Percentiles rank a stretch among this genome's conserved stretches.
Conservation (phyloP, 1,140 invertebrate genomes). For the Wasmannia auropunctata region DNA sequence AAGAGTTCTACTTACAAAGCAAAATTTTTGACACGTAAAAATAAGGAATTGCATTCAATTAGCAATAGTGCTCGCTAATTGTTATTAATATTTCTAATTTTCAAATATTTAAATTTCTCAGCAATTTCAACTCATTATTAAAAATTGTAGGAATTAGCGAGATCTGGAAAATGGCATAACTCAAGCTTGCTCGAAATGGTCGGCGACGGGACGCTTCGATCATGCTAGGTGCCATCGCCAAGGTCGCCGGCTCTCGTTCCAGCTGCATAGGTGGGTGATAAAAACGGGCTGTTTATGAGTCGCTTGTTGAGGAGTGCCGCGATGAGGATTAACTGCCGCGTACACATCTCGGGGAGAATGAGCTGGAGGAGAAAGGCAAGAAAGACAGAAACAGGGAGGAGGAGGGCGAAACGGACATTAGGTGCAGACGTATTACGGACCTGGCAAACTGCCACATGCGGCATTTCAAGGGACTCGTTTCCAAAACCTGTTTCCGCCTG, state of each 20-base stretch:
- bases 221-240: constrained; percentile 53
- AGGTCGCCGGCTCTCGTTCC: constrained; percentile 64
- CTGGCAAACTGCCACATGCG: constrained; percentile 65
- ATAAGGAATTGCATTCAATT: not conserved
- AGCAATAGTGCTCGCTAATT: not conserved
- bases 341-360: constrained; percentile 15
- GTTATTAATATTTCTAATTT: not conserved
- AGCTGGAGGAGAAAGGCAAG: not conserved
- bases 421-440: constrained; percentile 66
- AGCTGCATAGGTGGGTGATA: constrained; percentile 59
- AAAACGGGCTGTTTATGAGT: constrained; percentile 69
- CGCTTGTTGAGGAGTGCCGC: constrained; percentile 18
- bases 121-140: not conserved
- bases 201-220: not conserved
- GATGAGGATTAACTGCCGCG: constrained; percentile 59
- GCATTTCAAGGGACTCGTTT: constrained; percentile 66
- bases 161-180: not conserved
- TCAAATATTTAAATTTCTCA: not conserved
- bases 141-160: not conserved
- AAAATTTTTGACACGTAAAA: not conserved
- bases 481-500: constrained; percentile 70
- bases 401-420: constrained; percentile 42
- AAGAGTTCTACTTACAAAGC: not conserved
- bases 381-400: not conserved
- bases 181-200: not conserved